These are phyloP conservation scores for Caretta caretta DNA, from an alignment of 2,113 vertebrate genomes.

Conservation along the genomic window DNA sequence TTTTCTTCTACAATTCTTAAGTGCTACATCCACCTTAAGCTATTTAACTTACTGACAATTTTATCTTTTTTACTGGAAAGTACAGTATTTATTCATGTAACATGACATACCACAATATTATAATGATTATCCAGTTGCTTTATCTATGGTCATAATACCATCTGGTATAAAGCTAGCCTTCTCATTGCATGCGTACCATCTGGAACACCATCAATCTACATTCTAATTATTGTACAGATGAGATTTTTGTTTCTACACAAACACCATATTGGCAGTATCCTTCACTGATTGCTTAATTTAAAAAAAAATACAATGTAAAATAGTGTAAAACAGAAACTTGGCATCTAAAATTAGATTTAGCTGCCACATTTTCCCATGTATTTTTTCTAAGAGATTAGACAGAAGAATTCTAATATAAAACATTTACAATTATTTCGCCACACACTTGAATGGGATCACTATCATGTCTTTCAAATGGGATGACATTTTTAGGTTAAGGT, in stretches of 20 bases:
- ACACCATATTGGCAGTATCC: slow-evolving; percentile 61
- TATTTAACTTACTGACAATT: slow-evolving; percentile 58
- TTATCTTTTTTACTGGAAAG: slow-evolving; percentile 47
- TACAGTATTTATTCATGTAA: slow-evolving; percentile 65
- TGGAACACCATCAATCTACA: slow-evolving; percentile 64
- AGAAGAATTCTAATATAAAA: not conserved
- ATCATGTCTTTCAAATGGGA: not conserved
- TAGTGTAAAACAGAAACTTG: slow-evolving; percentile 30
- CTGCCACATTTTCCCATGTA: not conserved
- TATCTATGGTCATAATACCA: slow-evolving; percentile 69
- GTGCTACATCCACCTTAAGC: slow-evolving; percentile 38
- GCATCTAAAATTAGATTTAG: slow-evolving; percentile 50
- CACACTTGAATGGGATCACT: not conserved
- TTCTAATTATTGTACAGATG: slow-evolving; percentile 71
- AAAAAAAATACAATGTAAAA: slow-evolving; percentile 50
- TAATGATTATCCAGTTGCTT: slow-evolving; percentile 65
- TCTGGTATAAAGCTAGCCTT: slow-evolving; percentile 60
- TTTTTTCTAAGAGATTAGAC: slow-evolving; percentile 7
- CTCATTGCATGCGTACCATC: slow-evolving; percentile 45
- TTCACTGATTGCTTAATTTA: slow-evolving; percentile 68
- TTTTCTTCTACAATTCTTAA: slow-evolving; percentile 59
- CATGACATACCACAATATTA: slow-evolving; percentile 64
- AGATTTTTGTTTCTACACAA: slow-evolving; percentile 70
- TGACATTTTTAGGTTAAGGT: not conserved
- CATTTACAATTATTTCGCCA: not conserved